A percentile compares a stretch with the other conserved stretches of the same genome.
These are phyloP conservation scores for Heteractis magnifica DNA, from an alignment of 92 coral and sea anemone genomes.

Conservation along the genomic window DNA sequence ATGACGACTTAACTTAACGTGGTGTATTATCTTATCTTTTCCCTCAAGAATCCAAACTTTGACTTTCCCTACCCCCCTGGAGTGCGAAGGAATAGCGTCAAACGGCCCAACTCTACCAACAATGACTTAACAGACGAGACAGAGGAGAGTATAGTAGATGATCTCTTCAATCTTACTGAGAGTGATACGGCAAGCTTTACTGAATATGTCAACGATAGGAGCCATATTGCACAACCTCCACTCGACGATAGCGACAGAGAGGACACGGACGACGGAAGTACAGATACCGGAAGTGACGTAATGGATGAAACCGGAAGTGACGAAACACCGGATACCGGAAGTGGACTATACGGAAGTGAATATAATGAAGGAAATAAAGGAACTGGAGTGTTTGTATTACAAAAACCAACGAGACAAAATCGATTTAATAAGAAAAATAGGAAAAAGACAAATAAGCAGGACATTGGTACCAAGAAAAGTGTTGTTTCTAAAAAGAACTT, in stretches of 20 bases:
- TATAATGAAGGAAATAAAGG: slow-evolving; percentile 8
- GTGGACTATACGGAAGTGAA: slow-evolving; percentile 29
- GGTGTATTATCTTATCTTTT: neutral
- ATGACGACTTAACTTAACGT: too few species aligned
- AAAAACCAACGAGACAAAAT: slow-evolving; percentile 36
- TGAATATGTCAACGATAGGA: slow-evolving; percentile 75
- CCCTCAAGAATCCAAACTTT: slow-evolving; percentile 56
- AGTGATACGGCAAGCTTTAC: slow-evolving; percentile 85
- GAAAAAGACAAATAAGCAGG: slow-evolving; percentile 26
- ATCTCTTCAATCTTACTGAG: slow-evolving; percentile 77
- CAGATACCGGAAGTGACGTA: slow-evolving; percentile 3
- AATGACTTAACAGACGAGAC: slow-evolving; percentile 48
- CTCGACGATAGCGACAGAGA: neutral
- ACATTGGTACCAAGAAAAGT: slow-evolving; percentile 43
- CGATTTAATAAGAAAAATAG: slow-evolving; percentile 31
- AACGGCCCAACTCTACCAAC: slow-evolving; percentile 40
- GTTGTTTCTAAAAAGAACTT: slow-evolving; percentile 37
- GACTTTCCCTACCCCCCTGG: slow-evolving; percentile 99
- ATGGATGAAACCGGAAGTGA: slow-evolving; percentile 34
- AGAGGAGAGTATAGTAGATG: slow-evolving; percentile 80
- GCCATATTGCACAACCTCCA: slow-evolving; percentile 62
- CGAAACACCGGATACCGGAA: slow-evolving; percentile 20
- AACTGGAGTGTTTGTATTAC: slow-evolving; percentile 33
- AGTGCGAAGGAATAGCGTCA: slow-evolving; percentile 85
- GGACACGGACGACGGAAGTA: slow-evolving; percentile 28